Conservation (phyloP, 2,113 vertebrate species). For the Microtus montanus region DNA sequence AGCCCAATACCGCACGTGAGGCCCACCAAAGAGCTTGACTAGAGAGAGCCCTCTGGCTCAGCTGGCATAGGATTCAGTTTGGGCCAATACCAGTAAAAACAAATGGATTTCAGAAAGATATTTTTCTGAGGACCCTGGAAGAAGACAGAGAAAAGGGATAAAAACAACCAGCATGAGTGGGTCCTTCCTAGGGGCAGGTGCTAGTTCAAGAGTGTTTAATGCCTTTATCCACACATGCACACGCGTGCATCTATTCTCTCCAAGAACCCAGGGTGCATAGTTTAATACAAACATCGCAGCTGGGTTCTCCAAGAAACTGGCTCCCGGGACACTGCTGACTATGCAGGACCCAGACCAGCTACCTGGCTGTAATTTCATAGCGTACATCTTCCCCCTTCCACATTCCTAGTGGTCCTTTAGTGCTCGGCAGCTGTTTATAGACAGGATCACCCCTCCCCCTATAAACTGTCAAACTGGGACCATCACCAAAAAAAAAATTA, state of each 20-base stretch:
- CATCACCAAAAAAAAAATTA: conserved; percentile 33
- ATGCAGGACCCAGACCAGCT: not conserved
- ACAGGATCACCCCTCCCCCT: conserved; percentile 55
- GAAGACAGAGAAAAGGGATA: not conserved
- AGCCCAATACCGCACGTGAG: not conserved
- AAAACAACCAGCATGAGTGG: not conserved
- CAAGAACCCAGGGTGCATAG: fast-evolving
- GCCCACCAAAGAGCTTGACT: not conserved
- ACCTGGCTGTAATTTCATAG: not conserved
- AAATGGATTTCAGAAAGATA: not conserved
- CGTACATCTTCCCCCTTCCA: fast-evolving
- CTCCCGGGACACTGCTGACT: not conserved
- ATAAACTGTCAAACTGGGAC: conserved; percentile 61
- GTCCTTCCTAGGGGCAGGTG: not conserved
- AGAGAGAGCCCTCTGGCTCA: not conserved
- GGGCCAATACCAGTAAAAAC: not conserved
- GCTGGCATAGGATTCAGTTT: fast-evolving
- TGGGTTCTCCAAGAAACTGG: not conserved
- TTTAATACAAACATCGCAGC: not conserved
- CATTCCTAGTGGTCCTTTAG: not conserved
- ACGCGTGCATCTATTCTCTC: fast-evolving
- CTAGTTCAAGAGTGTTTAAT: not conserved
- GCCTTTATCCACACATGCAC: not conserved
- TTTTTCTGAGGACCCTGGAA: not conserved
- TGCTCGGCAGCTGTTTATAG: conserved; percentile 36